Evolutionary conservation across 2,113 vertebrate species (phyloP), one percentile per base, ranked within the genome.

Genomic region (Bubalus kerabau): DNA sequence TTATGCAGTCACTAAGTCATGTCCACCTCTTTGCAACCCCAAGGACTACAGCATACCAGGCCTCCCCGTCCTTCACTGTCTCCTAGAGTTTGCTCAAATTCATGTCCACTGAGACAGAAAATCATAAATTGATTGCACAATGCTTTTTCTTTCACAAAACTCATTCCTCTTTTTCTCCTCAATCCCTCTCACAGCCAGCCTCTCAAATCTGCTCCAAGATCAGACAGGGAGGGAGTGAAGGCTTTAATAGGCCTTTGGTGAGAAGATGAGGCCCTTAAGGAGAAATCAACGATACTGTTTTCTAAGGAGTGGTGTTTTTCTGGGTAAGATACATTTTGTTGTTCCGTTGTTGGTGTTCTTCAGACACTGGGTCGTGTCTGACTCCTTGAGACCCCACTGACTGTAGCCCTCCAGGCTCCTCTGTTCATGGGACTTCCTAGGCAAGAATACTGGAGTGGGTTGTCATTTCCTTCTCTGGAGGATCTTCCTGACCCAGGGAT

Each of bases 111-210:
- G n/a, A 36, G 67, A 36, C 2, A 76, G 57, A 3, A 36, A 91
- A 60, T 26, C 48, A 84, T 28, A 54, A 85, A 54, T 11, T 36
- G 50, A 50, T 86, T 87, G 15, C 6, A 4, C 4, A 48, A 28
- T 60, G 46, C 36, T 17, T 40, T 26, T 59, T 80, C 32, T 85
- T 11, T 5, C 59, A 43, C 4, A 82, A 71, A 93, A 60, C 16
- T 12, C 5, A 19, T n/a, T 48, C 7, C 13, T 9, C 10, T 0
- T 40, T 28, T n/a, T 52, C 9, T 21, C 13, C 9, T 54, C 21
- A 30, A 9, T 32, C 15, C 23, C 24, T 15, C 71, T 74, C 10
- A 56, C 46, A 32, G 7, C 52, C 6, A 21, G 8, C 21, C 4
- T 13, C 32, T 6, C 7, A 36, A 10, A 12, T 67, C 48, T 87